These are phyloP conservation scores for Chrysoperla carnea DNA, from an alignment of 1,140 invertebrate genomes.

Conservation along the genomic window DNA sequence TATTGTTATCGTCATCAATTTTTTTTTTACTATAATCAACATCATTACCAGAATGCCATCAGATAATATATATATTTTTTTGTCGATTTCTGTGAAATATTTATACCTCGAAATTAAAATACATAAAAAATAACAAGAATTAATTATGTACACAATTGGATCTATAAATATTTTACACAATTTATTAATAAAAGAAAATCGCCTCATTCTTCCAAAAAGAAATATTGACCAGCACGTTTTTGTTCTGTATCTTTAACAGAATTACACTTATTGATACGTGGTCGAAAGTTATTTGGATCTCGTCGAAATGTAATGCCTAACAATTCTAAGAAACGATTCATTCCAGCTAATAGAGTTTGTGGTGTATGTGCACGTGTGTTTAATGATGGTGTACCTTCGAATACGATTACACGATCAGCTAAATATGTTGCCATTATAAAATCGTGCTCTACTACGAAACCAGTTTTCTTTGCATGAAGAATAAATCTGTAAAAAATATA, in stretches of 20 bases:
- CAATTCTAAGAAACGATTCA: slow-evolving; percentile 96
- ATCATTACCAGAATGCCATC: too few relatives aligned
- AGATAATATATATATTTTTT: too few relatives aligned
- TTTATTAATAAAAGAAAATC: not conserved
- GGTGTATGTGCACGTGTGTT: slow-evolving; percentile 78
- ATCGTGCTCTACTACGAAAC: slow-evolving; percentile 99
- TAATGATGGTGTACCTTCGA: slow-evolving; percentile 86
- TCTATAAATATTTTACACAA: too few relatives aligned
- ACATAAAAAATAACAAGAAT: too few relatives aligned
- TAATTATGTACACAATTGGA: too few relatives aligned
- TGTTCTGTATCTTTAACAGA: slow-evolving; percentile 98
- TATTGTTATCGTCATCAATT: too few relatives aligned
- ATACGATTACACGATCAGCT: slow-evolving; percentile 96
- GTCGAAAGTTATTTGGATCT: slow-evolving; percentile 97
- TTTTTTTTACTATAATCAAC: too few relatives aligned
- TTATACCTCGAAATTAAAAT: too few relatives aligned
- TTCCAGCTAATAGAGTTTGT: slow-evolving; percentile 87
- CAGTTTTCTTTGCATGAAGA: slow-evolving; percentile 97
- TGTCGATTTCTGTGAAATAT: too few relatives aligned
- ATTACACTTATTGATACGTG: slow-evolving; percentile 92
- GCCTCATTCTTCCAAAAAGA: slow-evolving; percentile 89
- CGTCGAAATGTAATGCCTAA: slow-evolving; percentile 95
- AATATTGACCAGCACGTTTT: slow-evolving; percentile 92
- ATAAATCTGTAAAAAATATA: slow-evolving; percentile 62
- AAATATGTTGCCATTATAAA: slow-evolving; percentile 99